These are phyloP conservation scores for Rhegmatorhina hoffmannsi DNA, from an alignment of 2,113 vertebrate species.

Conservation along the genomic window DNA sequence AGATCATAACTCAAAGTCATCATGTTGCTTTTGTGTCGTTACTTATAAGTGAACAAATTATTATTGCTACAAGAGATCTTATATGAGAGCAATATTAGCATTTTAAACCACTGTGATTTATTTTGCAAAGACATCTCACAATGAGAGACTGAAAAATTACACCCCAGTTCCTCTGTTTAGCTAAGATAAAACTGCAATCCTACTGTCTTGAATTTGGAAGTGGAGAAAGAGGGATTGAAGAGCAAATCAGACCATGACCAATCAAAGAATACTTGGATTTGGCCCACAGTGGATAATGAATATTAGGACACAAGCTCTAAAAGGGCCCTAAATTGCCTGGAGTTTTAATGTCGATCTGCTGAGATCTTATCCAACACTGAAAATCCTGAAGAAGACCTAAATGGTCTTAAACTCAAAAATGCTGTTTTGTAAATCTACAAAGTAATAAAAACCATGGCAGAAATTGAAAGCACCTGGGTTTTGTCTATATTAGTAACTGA, in stretches of 20 bases:
- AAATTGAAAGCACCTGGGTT: neutral
- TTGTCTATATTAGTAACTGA: neutral
- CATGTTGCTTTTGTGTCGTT: neutral
- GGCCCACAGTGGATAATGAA: neutral
- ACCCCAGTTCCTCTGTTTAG: neutral
- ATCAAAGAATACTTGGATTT: neutral
- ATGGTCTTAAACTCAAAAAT: neutral
- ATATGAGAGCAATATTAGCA: neutral
- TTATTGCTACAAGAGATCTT: slow-evolving; percentile 5
- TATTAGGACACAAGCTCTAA: neutral
- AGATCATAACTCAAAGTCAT: slow-evolving; percentile 23
- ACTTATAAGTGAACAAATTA: slow-evolving; percentile 19
- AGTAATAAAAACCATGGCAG: neutral
- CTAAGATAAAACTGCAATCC: neutral
- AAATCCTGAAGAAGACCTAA: neutral
- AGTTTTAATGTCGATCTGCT: neutral
- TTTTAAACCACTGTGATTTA: slow-evolving; percentile 27
- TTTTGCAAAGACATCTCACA: slow-evolving; percentile 20
- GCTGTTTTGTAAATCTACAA: neutral
- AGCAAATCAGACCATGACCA: neutral
- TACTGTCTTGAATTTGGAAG: neutral
- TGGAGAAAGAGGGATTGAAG: neutral
- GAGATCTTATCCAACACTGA: neutral
- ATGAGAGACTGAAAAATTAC: neutral
- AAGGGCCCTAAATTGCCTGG: neutral